These are phyloP conservation scores for Bactericera cockerelli DNA, from an alignment of 1,140 invertebrate genomes.

Conservation along the genomic window DNA sequence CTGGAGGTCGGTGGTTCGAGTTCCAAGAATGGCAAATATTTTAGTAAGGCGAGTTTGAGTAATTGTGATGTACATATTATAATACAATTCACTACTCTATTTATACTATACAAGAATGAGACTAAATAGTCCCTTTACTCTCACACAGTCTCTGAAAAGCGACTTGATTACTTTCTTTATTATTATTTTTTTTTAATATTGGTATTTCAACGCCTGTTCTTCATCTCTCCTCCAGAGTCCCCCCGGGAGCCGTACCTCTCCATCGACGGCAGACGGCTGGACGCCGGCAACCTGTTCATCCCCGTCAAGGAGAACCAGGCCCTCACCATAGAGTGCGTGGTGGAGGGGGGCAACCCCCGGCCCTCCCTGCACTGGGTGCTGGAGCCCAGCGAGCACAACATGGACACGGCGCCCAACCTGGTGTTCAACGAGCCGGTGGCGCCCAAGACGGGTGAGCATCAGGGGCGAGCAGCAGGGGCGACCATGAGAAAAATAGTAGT, in stretches of 20 bases:
- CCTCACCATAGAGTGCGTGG: constrained; percentile 60
- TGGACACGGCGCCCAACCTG: constrained; percentile 29
- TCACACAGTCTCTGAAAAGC: no score
- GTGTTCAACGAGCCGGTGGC: constrained; percentile 29
- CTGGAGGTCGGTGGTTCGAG: no score
- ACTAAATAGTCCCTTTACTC: no score
- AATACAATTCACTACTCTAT: no score
- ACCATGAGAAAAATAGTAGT: constrained; percentile 19
- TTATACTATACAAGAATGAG: no score
- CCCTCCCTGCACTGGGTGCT: constrained; percentile 56
- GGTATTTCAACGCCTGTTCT: no score
- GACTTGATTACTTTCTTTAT: no score
- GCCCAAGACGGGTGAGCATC: constrained; percentile 8
- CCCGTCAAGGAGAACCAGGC: constrained; percentile 65
- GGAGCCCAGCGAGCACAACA: constrained; percentile 24
- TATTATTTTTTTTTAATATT: no score
- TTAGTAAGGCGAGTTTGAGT: no score
- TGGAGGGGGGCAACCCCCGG: constrained; percentile 63
- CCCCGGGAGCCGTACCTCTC: constrained; percentile 60
- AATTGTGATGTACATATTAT: no score
- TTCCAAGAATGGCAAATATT: no score
- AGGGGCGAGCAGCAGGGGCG: constrained; percentile 4
- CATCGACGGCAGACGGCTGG: constrained; percentile 59
- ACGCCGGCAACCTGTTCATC: constrained; percentile 67
- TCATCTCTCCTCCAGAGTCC: no score